Evolutionary conservation across 1,140 invertebrate genomes (phyloP), one percentile per base, ranked within the genome.

Genomic region (Zaprionus africanus): DNA sequence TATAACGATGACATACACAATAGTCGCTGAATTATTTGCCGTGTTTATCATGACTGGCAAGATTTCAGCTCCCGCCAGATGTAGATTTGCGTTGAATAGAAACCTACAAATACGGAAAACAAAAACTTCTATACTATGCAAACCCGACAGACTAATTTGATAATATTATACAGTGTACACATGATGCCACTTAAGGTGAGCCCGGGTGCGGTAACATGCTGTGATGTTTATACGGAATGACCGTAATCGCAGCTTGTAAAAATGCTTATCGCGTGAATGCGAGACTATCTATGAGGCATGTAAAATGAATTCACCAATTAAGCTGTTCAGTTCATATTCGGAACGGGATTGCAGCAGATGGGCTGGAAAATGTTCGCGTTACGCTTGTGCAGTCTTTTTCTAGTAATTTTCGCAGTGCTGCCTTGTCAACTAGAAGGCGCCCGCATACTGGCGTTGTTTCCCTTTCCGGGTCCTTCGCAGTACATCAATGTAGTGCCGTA

Each of bases 401-500:
- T 36, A 41, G n/a, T 61, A 7, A 2, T 70, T 15, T 49, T 38
- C 7, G n/a, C 41, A 1, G 1, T 79, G 9, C 9, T 85, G 2
- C 57, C 31, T 12, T 15, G 6, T 66, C 5, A 59, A 12, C n/a
- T 88, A 15, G 67, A 87, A 24, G 60, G 76, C 31, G 81, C 82
- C 1, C 81, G 83, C 28, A 92, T 92, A 24, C 17, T 92, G 24
- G 85, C 87, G 0, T 59, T 92, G 41, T 86, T 92, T 63, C 90
- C 90, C 0, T 91, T 67, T 60, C 70, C 72, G 3, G 87, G 90
- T 2, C 90, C 84, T 13, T 92, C 91, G 46, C 91, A 92, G 51
- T 92, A 91, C 51, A 86, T 92, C 5, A 81, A 90, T 59, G 91
- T 65, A 6, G 13, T 75, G 15, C 94, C 94, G 1, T 86, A 97